Percentiles rank a stretch among this genome's conserved stretches.
Evolutionary conservation across 2,113 vertebrate species (phyloP).

Genomic region (Calidris pugnax): DNA sequence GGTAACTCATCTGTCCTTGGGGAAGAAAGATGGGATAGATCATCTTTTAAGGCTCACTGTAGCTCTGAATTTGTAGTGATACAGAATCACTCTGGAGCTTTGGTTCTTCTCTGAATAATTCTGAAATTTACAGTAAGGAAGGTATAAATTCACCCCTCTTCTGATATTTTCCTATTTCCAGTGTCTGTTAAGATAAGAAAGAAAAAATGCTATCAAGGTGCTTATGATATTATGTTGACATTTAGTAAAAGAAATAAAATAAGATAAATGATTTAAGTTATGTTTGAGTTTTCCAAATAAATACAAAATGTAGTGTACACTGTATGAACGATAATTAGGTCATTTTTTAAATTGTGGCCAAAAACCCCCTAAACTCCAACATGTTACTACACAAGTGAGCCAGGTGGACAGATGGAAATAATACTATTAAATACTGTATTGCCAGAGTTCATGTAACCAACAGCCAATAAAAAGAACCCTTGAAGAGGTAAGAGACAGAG

Average conservation of each 20-base stretch:
- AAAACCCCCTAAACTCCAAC: neutral
- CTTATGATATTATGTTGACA: neutral
- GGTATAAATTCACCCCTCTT: neutral
- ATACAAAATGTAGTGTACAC: neutral
- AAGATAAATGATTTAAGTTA: neutral
- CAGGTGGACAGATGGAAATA: conserved; percentile 52
- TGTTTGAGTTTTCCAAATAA: neutral
- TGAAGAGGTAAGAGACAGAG: neutral
- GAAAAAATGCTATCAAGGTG: neutral
- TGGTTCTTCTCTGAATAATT: neutral
- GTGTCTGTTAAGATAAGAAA: neutral
- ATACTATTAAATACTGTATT: conserved; percentile 22
- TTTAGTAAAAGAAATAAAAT: neutral
- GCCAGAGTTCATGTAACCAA: conserved; percentile 20
- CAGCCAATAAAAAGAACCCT: neutral
- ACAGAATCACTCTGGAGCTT: neutral
- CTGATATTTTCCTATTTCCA: neutral
- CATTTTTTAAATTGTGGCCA: conserved; percentile 19
- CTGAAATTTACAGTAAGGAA: neutral
- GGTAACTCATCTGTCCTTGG: neutral
- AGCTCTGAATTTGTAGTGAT: neutral
- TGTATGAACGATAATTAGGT: neutral
- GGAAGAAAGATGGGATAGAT: neutral
- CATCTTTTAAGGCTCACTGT: neutral
- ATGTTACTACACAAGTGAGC: conserved; percentile 14